Percentiles rank a stretch among this genome's conserved stretches.
These are phyloP conservation scores for Dicentrarchus labrax DNA, from an alignment of 2,113 vertebrate genomes.

Conservation along the genomic window DNA sequence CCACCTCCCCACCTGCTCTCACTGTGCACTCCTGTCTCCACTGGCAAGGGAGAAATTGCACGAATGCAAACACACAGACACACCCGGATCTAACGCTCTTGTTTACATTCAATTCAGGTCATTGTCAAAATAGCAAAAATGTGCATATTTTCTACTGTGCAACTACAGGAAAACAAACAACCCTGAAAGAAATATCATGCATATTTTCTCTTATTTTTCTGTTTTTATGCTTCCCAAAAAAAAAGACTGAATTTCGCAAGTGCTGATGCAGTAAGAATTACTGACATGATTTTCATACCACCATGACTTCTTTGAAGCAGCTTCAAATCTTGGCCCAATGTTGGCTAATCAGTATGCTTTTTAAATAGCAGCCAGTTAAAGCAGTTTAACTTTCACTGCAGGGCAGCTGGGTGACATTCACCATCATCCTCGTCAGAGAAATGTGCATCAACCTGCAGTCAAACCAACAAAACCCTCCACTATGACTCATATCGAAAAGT, in stretches of 20 bases:
- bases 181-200: not conserved
- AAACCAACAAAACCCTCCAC: slow-evolving; percentile 26
- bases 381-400: slow-evolving; percentile 27
- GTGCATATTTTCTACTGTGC: not conserved
- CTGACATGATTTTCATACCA: not conserved
- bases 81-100: not conserved
- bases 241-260: not conserved
- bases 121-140: not conserved
- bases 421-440: not conserved
- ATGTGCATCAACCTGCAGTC: slow-evolving; percentile 18
- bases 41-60: not conserved
- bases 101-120: slow-evolving; percentile 15
- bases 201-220: not conserved
- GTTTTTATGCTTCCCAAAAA: not conserved
- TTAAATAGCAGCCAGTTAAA: slow-evolving; percentile 41
- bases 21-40: slow-evolving; percentile 32
- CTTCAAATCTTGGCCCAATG: not conserved
- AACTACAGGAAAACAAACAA: not conserved
- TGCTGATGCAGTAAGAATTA: not conserved
- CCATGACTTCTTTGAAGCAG: not conserved
- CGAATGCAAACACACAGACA: slow-evolving; percentile 8
- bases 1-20: slow-evolving; percentile 66
- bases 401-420: slow-evolving; percentile 25
- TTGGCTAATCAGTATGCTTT: not conserved
- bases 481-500: slow-evolving; percentile 47